Conservation (phyloP, 2,888 invertebrate genomes). For the Lasioglossum lativentre region DNA sequence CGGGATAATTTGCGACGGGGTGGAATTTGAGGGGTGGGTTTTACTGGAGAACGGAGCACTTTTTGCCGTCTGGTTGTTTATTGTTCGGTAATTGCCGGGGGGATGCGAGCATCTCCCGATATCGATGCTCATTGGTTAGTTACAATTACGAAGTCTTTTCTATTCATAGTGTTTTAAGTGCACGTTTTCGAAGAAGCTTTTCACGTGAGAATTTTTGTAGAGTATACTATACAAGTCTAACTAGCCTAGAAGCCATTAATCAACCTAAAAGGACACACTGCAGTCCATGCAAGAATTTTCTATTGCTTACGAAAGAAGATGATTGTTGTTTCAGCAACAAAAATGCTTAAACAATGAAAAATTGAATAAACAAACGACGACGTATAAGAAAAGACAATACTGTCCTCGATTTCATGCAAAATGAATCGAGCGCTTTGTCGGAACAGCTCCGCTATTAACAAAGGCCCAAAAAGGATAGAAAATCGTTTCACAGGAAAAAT, state of each 20-base stretch:
- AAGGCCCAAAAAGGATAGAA: not conserved
- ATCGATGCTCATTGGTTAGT: not conserved
- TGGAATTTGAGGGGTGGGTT: not conserved
- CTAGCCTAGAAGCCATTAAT: no score
- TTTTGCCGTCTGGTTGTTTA: not conserved
- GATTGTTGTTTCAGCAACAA: not conserved
- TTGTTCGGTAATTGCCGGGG: not conserved
- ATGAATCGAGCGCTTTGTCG: not conserved
- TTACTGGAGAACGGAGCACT: not conserved
- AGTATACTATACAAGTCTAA: no score
- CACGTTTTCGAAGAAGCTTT: not conserved
- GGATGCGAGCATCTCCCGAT: not conserved
- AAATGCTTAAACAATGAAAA: no score
- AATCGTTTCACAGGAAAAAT: not conserved
- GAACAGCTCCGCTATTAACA: not conserved
- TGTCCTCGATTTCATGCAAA: slow-evolving; percentile 7
- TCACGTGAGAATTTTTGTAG: not conserved
- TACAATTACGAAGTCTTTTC: not conserved
- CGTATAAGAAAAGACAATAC: not conserved
- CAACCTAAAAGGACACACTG: no score
- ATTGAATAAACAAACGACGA: no score
- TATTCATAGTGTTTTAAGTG: not conserved
- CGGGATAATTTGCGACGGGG: not conserved
- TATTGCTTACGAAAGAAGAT: not conserved
- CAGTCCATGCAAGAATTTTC: no score